Conservation (phyloP, 2,797 vertebrate genomes). For the Mormyrops attenuatus region DNA sequence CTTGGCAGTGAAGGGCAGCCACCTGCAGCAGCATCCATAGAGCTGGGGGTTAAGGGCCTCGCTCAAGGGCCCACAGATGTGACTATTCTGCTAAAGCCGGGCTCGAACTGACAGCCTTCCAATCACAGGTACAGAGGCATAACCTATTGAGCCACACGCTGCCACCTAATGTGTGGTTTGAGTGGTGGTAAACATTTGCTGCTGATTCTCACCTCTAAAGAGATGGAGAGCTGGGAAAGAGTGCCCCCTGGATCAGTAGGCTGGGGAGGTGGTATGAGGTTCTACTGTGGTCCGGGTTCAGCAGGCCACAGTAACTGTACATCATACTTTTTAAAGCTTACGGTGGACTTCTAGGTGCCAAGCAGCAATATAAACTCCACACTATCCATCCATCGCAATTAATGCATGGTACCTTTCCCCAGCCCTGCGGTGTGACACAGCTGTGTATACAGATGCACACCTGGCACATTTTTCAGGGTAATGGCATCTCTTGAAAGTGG, state of each 20-base stretch:
- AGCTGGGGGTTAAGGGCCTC: background rate
- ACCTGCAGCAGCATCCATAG: background rate
- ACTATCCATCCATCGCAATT: background rate
- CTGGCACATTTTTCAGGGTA: background rate
- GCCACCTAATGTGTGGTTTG: background rate
- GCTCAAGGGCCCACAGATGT: background rate
- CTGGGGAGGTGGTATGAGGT: background rate
- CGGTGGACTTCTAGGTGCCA: background rate
- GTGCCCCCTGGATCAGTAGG: background rate
- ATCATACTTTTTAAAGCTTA: background rate
- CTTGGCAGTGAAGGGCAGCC: background rate
- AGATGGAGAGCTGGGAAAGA: background rate
- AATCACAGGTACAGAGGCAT: background rate
- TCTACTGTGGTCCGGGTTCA: background rate
- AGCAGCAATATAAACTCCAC: background rate
- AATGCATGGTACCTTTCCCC: background rate
- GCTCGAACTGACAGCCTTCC: background rate
- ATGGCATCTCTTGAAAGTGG: slow-evolving; percentile 25
- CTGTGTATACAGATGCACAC: background rate
- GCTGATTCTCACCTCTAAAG: background rate
- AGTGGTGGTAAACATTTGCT: background rate
- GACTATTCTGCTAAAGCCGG: background rate
- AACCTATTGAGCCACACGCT: background rate
- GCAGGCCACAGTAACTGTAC: background rate
- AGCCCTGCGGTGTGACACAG: background rate